Percentiles rank a stretch among this genome's conserved stretches.
Conservation (phyloP, 1,140 invertebrate genomes). For the Monomorium pharaonis region DNA sequence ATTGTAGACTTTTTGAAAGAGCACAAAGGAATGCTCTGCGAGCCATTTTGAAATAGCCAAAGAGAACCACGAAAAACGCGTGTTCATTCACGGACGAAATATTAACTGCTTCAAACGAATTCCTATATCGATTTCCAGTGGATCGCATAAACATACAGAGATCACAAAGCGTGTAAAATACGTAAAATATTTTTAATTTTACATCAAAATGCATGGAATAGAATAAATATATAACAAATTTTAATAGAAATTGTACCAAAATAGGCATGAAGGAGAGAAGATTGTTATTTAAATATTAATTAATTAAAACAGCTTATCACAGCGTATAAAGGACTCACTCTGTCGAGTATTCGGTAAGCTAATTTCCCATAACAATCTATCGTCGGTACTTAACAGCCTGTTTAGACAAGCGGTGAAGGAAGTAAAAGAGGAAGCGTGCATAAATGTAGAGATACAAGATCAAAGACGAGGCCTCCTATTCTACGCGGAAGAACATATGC, state of each 20-base stretch:
- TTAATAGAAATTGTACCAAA: not conserved
- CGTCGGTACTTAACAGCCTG: conserved; percentile 20
- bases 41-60: not conserved
- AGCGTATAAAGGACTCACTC: not conserved
- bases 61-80: conserved; percentile 17
- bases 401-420: not conserved
- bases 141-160: not conserved
- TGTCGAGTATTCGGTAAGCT: not conserved
- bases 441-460: conserved; percentile 11
- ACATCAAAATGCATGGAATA: too few species aligned
- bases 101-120: not conserved
- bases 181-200: not conserved
- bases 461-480: not conserved
- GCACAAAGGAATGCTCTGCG: conserved; percentile 61
- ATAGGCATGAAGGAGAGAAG: not conserved
- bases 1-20: conserved; percentile 63
- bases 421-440: not conserved
- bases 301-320: not conserved
- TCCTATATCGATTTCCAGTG: not conserved
- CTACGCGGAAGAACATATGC: not conserved
- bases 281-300: not conserved
- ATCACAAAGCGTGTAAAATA: not conserved
- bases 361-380: conserved; percentile 57
- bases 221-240: too few species aligned
- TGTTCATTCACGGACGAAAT: conserved; percentile 5